phyloP scores from a whole-genome alignment of 2,113 vertebrate species.

The Ammospiza nelsoni region DNA sequence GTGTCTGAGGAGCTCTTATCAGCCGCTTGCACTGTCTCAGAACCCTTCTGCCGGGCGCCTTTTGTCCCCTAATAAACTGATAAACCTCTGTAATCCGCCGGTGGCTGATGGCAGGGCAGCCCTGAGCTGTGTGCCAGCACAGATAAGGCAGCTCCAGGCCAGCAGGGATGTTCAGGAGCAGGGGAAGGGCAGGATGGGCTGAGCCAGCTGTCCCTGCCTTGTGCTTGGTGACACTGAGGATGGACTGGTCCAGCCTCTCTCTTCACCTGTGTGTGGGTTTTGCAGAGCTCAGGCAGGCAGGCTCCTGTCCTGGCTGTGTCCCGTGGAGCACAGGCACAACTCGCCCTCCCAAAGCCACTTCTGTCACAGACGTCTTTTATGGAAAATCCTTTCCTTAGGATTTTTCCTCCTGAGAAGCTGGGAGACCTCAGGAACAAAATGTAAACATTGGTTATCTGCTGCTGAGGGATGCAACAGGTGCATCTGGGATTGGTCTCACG shows the following conservation, averaged over 20 bases:
- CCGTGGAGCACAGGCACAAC: rapidly evolving
- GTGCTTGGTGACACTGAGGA: neutral
- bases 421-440: too few relatives aligned
- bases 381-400: too few relatives aligned
- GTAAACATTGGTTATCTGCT: too few relatives aligned
- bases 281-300: rapidly evolving
- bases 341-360: rapidly evolving
- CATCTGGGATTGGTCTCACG: too few relatives aligned
- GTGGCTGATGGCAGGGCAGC: constrained; percentile 16
- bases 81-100: constrained; percentile 40
- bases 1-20: constrained; percentile 48
- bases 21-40: constrained; percentile 18
- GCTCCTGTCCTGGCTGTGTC: neutral
- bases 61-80: constrained; percentile 52
- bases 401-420: too few relatives aligned
- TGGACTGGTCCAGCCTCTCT: neutral
- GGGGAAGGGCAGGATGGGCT: neutral
- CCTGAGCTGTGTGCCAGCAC: neutral
- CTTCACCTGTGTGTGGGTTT: rapidly evolving
- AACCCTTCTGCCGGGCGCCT: constrained; percentile 56
- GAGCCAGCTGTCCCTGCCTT: neutral
- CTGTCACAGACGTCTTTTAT: too few relatives aligned
- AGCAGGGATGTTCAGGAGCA: neutral
- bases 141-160: constrained; percentile 46
- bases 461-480: too few relatives aligned